Evolutionary conservation across 2,888 invertebrate genomes (phyloP), one percentile per base, ranked within the genome.

Genomic region (Drosophila parthenogenetica): DNA sequence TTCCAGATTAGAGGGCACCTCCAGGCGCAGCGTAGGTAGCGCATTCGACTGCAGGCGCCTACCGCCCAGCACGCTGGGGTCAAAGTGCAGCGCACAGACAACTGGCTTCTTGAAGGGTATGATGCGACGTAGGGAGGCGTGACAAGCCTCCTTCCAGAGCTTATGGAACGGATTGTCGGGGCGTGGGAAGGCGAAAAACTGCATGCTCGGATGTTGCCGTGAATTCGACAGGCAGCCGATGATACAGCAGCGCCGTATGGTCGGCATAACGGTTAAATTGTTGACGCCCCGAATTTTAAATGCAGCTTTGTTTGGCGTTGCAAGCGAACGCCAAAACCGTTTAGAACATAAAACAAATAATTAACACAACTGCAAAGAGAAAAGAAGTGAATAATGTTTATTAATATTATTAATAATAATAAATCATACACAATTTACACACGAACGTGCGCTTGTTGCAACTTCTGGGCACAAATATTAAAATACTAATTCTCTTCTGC

Each of bases 121-220:
- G 19, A 91, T 91, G 39, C 92, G 90, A 3, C 90, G 89, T 64
- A 91, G 54, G 0, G 91, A 91, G 13, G 91, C 92, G 58, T 91
- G 91, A 58, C 91, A 91, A 1, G 92, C 92, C 45, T 91, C 90
- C 64, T 90, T 90, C 91, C 91, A 91, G 19, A 91, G 69, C 61
- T 90, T 89, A 54, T 90, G 90, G 42, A 90, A 90, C 0, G 89
- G 85, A 45, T 90, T 90, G 46, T 90, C 91, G 2, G 91, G 92
- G 0, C 87, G 74, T 2, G 91, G 91, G 59, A 91, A 91, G 32
- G 91, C 91, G 40, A 91, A 91, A 77, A 91, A 91, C 67, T 91
- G 92, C 77, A 91, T 81, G 62, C 88, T 89, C 55, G 90, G 90
- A 60, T 90, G 83, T 67, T 90, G 90, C 2, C 91, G 73, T 8